Base-by-base conservation (phyloP, 2,888 invertebrate genomes). In the Cerceris ruficornis region DNA sequence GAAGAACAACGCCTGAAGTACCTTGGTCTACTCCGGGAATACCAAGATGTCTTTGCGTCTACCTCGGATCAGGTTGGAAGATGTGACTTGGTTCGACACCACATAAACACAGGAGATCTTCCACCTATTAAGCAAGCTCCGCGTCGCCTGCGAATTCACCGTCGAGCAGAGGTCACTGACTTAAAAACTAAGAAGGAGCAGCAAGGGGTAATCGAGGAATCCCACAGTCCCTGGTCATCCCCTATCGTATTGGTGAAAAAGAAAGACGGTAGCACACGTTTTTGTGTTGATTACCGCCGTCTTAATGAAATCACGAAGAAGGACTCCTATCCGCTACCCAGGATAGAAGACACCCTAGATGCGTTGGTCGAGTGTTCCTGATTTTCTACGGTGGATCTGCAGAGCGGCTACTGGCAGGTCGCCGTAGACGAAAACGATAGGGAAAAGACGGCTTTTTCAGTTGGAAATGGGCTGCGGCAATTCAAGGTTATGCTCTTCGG, bases 401-500 rank as follows among this genome's bases (percentile, higher is more conserved):
- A 28, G 28, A 28, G 28, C 28, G 28, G 28, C 28, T 28, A 28
- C 28, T 59, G 59, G 59, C 59, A 59, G 13, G n/a, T 59, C 2
- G 0, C 43, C 13, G n/a, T 59, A 13, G 42, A 13, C 7, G 42
- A 42, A 42, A 58, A 17, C 14, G 73, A 75, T 46, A 72, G 61
- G n/a, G 67, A 69, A 39, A 80, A 72, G 41, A 76, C 74, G 0
- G 73, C 73, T 8, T 80, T 81, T 52, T 78, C 74, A 2, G 61
- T 75, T 6, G 68, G 72, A 43, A 72, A 81, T 50, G 78, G 65
- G 0, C 66, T 80, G 11, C 79, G 75, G 73, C 82, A 82, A 17
- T 82, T 75, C 7, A 61, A 9, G 11, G 69, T 80, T 0, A 81
- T 85, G 83, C 80, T 80, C 2, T 87, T 88, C 58, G 84, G 85